Evolutionary conservation across 2,888 invertebrate genomes (phyloP).

Genomic region (Pristionchus fissidentatus): DNA sequence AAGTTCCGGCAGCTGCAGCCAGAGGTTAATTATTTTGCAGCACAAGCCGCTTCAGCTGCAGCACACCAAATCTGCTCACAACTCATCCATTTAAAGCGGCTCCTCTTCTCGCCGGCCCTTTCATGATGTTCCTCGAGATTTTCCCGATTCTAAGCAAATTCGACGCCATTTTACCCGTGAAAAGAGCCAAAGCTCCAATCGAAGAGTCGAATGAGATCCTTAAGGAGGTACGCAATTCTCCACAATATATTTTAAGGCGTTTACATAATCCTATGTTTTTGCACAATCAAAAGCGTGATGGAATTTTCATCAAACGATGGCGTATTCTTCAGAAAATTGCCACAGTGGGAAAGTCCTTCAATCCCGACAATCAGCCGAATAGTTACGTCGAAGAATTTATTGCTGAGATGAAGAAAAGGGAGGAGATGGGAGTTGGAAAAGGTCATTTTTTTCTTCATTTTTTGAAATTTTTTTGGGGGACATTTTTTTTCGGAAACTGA

Average conservation of each 20-base stretch:
- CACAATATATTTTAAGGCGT: too few relatives aligned
- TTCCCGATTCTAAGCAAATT: background rate
- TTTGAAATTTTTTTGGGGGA: background rate
- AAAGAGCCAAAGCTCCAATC: background rate
- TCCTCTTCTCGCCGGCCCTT: slow-evolving; percentile 20
- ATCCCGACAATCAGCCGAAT: background rate
- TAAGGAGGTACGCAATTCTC: background rate
- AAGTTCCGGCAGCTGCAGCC: background rate
- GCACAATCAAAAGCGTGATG: too few relatives aligned
- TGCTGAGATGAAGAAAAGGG: slow-evolving; percentile 22
- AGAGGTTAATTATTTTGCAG: background rate
- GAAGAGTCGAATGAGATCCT: background rate
- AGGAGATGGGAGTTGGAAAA: background rate
- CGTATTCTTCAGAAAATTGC: background rate
- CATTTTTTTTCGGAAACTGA: background rate
- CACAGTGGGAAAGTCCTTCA: background rate
- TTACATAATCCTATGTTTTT: too few relatives aligned
- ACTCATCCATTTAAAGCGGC: background rate
- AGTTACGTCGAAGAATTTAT: slow-evolving; percentile 34
- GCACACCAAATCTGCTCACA: background rate
- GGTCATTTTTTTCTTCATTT: background rate
- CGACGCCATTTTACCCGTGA: background rate
- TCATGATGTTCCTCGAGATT: slow-evolving; percentile 24
- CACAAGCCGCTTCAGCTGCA: too few relatives aligned
- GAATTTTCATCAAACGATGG: background rate